A percentile compares a stretch with the other conserved stretches of the same genome.
phyloP scores from a whole-genome alignment of 2,888 invertebrate species.

The Apantesis nais region DNA sequence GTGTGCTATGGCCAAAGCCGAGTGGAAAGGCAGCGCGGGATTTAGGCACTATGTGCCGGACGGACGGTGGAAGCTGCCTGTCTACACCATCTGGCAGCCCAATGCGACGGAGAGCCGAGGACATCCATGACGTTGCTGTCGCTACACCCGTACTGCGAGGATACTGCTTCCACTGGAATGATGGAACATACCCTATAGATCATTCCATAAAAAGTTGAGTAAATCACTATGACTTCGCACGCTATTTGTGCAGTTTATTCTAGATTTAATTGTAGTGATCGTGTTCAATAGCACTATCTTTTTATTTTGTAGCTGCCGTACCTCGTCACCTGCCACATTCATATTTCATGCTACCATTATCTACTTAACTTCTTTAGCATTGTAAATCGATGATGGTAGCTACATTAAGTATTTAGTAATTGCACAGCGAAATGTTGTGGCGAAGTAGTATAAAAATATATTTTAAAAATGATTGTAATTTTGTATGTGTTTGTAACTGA shows the following conservation, averaged over 20 bases:
- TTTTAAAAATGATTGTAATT: too few relatives aligned
- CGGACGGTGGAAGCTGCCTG: conserved; percentile 89
- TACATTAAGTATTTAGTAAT: too few relatives aligned
- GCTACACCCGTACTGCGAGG: conserved; percentile 83
- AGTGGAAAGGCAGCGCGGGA: conserved; percentile 96
- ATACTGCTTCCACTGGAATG: conserved; percentile 86
- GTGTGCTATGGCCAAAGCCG: conserved; percentile 94
- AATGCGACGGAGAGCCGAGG: conserved; percentile 67
- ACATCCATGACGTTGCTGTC: conserved; percentile 82
- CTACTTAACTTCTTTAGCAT: not conserved
- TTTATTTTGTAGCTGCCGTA: not conserved
- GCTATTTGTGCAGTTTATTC: not conserved
- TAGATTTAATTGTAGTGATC: not conserved
- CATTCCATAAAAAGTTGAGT: not conserved
- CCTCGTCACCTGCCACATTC: not conserved
- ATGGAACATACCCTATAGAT: not conserved
- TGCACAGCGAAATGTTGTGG: too few relatives aligned
- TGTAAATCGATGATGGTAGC: not conserved
- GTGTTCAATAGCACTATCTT: not conserved
- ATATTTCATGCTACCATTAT: too few relatives aligned
- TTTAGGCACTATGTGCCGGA: conserved; percentile 83
- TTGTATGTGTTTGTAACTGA: too few relatives aligned
- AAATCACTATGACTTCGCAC: not conserved
- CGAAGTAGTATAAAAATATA: too few relatives aligned
- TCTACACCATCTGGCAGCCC: conserved; percentile 78